Percentiles rank a stretch among this genome's conserved stretches.
These are phyloP conservation scores for Premnoplex brunnescens DNA, from an alignment of 2,797 vertebrate species.

Conservation along the genomic window DNA sequence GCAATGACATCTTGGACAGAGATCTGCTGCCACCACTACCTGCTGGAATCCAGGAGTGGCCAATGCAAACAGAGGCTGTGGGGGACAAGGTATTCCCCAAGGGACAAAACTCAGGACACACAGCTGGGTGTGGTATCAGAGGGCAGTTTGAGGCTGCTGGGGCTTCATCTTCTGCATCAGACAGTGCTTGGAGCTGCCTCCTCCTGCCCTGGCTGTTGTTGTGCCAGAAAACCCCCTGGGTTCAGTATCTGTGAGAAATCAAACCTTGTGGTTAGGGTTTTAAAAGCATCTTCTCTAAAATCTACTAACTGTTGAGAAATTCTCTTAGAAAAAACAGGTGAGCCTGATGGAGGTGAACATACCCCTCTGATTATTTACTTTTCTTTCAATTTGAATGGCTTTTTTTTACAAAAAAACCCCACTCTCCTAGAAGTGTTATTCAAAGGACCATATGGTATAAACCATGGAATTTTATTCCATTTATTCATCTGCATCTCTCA, in stretches of 20 bases:
- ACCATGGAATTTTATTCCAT: background rate
- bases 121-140: background rate
- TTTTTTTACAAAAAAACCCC: background rate
- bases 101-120: background rate
- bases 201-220: background rate
- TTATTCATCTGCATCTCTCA: background rate
- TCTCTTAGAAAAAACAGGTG: background rate
- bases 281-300: background rate
- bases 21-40: rapidly evolving
- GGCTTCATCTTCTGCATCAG: background rate
- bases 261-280: background rate
- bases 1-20: rapidly evolving
- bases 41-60: background rate
- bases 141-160: background rate
- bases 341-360: background rate
- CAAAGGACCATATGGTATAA: background rate
- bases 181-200: background rate
- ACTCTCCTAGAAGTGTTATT: rapidly evolving
- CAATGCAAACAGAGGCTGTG: background rate
- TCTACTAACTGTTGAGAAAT: background rate
- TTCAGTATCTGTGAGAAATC: background rate
- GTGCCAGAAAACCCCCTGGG: background rate
- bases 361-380: background rate
- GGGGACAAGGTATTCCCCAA: background rate
- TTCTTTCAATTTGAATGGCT: background rate